Base-by-base conservation (phyloP, 2,113 vertebrate species). In the Pyxicephalus adspersus region DNA sequence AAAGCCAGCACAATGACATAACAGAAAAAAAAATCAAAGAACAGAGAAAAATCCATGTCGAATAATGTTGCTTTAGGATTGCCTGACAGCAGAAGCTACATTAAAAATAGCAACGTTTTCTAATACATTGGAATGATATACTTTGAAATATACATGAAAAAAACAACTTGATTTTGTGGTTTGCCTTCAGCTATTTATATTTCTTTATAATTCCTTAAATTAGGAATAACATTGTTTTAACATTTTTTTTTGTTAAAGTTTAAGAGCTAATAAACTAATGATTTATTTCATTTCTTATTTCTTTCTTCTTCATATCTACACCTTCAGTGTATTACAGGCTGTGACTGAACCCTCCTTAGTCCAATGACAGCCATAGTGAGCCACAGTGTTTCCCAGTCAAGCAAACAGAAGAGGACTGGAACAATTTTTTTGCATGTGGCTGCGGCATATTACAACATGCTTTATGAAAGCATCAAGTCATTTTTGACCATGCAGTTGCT, bases 1-100 rank as follows among this genome's bases (percentile, higher is more conserved):
- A 81, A 74, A 65, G 68, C 29, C 31, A 64, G 61, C 60, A 64
- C 57, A 74, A 81, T 65, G 70, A 81, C 79, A 60, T 57, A 81
- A 65, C 51, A 74, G 26, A 26, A 51, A 65, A 55, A 58, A 61
- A 64, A 73, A 64, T 81, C 28, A 65, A n/a, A 81, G 51, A 23
- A 65, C 70, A 26, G 70, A 81, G 28, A 51, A 74, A 23, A 81
- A 74, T 38, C 50, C 8, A 19, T 81, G 70, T 65, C 60, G 57
- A 55, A 19, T 74, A 64, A 81, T 74, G 51, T 45, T 34, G 70
- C 61, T 31, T 50, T 65, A 61, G 61, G 70, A 81, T 63, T 73
- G 38, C 74, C 70, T 81, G 58, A 66, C 70, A 65, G 70, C 61
- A 74, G 61, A 74, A 65, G 45, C 29, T 16, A 22, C 31, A 52